Evolutionary conservation across 2,113 vertebrate species (phyloP), one percentile per base, ranked within the genome.

Genomic region (Pandion haliaetus): DNA sequence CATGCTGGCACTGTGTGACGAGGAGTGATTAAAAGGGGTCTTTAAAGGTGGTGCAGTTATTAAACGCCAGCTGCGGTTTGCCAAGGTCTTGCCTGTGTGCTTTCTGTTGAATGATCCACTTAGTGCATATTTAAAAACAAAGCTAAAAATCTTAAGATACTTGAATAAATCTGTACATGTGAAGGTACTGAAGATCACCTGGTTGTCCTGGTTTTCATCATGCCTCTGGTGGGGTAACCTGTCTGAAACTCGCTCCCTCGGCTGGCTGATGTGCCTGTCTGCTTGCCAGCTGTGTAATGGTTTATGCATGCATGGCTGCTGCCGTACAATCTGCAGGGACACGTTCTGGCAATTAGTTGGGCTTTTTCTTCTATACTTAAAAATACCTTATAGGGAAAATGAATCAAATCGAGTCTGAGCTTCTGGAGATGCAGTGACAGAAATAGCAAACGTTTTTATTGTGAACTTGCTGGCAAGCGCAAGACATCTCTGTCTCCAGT

Each of bases 141-240:
- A 18, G 9, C 32, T 32, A 4, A 62, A 84, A 69, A 11, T 45
- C 15, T 65, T 3, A 3, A 72, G 62, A 1, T 34, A 6, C 26
- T 24, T 7, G 47, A 14, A 1, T 24, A 4, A 28, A 10, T 17
- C 1, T 1, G 63, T 38, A 47, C 0, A 3, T 40, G 59, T 58
- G 73, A 16, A 49, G 20, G 59, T 24, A 11, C 49, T 0, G 0
- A 55, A 20, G 31, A 17, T 65, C 49, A 38, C n/a, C 13, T 25
- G 47, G 5, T 4, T 54, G 40, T 28, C 61, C 67, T 10, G 18
- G 23, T 1, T 66, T 49, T 47, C 3, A 9, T 6, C 7, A 20
- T 49, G 65, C 40, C 54, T 19, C 36, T 32, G 57, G 5, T 54
- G 36, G 40, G 62, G 31, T 80, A 16, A 25, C 52, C 65, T 52